Conservation (phyloP, 1,140 invertebrate species). For the Aphelinus atriplicis region DNA sequence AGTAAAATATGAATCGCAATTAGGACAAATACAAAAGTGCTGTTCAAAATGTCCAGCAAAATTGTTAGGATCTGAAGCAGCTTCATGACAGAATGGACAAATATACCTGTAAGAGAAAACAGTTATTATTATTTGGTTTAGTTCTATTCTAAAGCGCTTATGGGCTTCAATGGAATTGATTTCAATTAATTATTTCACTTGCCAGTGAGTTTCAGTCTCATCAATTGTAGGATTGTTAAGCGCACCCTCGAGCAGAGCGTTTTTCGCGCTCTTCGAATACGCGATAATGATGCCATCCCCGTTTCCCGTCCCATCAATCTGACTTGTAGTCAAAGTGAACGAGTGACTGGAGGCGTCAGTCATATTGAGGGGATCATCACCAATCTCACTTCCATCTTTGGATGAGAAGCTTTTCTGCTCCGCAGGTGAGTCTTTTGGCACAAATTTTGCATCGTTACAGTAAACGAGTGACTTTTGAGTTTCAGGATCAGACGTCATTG, state of each 20-base stretch:
- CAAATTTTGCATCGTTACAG: slow-evolving; percentile 56
- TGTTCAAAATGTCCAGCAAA: slow-evolving; percentile 65
- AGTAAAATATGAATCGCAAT: slow-evolving; percentile 63
- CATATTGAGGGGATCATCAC: slow-evolving; percentile 39
- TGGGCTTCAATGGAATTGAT: not conserved
- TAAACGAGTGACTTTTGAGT: slow-evolving; percentile 49
- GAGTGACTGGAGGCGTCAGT: slow-evolving; percentile 41
- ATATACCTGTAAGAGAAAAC: slow-evolving; percentile 41
- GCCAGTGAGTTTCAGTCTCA: slow-evolving; percentile 60
- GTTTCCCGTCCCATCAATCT: slow-evolving; percentile 47
- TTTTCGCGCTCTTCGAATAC: slow-evolving; percentile 56
- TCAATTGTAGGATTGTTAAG: slow-evolving; percentile 59
- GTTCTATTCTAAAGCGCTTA: too few relatives aligned
- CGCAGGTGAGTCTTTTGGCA: slow-evolving; percentile 47
- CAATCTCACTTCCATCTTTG: slow-evolving; percentile 35
- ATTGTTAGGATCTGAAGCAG: slow-evolving; percentile 61
- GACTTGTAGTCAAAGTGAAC: slow-evolving; percentile 54
- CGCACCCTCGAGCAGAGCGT: slow-evolving; percentile 53
- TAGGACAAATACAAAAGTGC: slow-evolving; percentile 64
- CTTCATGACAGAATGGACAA: slow-evolving; percentile 69
- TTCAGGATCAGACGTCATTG: slow-evolving; percentile 52
- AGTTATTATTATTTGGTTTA: too few relatives aligned
- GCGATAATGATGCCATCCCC: slow-evolving; percentile 53
- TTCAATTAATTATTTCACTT: slow-evolving; percentile 20
- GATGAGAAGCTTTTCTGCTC: slow-evolving; percentile 12